These are phyloP conservation scores for Xiphophorus birchmanni DNA, from an alignment of 2,797 vertebrate species.

Conservation along the genomic window DNA sequence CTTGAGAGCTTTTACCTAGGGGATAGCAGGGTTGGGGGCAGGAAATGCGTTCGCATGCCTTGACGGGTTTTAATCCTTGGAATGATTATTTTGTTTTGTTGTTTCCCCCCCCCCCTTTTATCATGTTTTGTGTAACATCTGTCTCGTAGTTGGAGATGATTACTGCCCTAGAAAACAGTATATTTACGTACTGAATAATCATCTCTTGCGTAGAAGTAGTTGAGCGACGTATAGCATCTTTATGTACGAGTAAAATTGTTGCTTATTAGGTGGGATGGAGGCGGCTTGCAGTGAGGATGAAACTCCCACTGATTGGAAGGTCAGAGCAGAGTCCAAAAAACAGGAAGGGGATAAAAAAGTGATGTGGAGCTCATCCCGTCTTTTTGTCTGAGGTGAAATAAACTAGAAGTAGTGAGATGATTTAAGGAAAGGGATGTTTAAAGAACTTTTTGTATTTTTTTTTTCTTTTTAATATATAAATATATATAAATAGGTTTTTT, in stretches of 20 bases:
- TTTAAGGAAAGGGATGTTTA: constrained; percentile 59
- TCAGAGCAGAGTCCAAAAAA: constrained; percentile 41
- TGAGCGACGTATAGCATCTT: constrained; percentile 83
- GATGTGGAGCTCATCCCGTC: constrained; percentile 48
- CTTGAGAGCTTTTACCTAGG: constrained; percentile 41
- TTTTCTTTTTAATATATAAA: constrained; percentile 41
- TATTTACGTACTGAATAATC: constrained; percentile 78
- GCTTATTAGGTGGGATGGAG: constrained; percentile 57
- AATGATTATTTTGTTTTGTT: constrained; percentile 58
- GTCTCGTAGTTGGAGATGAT: constrained; percentile 82
- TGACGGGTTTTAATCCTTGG: constrained; percentile 77
- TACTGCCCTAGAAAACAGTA: constrained; percentile 83
- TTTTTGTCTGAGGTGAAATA: constrained; percentile 50
- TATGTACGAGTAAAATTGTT: constrained; percentile 90
- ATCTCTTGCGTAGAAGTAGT: constrained; percentile 81
- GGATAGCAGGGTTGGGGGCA: constrained; percentile 45
- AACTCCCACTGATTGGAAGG: constrained; percentile 63
- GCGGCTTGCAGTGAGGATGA: constrained; percentile 58
- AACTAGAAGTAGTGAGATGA: constrained; percentile 48
- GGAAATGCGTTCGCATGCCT: constrained; percentile 75
- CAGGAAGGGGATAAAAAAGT: constrained; percentile 21
- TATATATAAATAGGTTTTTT: constrained; percentile 21
- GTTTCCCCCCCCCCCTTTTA: constrained; percentile 37
- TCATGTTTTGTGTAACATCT: constrained; percentile 83
- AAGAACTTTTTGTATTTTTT: constrained; percentile 42